Conservation (phyloP, 2,113 vertebrate species). For the Antidorcas marsupialis region DNA sequence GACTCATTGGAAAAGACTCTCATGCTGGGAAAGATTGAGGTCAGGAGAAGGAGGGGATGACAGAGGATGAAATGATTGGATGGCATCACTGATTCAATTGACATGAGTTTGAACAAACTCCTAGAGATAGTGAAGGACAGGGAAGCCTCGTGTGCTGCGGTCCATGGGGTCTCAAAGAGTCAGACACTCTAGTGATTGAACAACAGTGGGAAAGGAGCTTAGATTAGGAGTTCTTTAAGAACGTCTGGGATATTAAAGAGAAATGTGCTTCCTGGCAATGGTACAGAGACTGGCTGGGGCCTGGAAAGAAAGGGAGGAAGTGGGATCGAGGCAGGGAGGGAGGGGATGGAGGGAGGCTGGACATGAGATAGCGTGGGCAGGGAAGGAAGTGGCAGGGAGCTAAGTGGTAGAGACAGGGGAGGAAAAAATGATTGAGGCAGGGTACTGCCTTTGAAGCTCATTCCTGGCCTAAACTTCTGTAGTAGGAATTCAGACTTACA, state of each 20-base stretch:
- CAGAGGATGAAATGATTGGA: not conserved
- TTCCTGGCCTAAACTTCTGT: not conserved
- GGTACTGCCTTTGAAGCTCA: rapidly evolving
- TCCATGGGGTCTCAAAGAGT: not conserved
- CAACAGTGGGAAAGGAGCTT: not conserved
- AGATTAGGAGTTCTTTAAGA: not conserved
- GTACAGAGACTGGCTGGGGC: not conserved
- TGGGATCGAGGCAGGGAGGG: rapidly evolving
- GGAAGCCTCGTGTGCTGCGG: not conserved
- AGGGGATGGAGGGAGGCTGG: not conserved
- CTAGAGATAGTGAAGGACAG: not conserved
- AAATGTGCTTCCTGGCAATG: not conserved
- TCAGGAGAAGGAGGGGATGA: not conserved
- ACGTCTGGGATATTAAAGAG: not conserved
- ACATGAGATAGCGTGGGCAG: not conserved
- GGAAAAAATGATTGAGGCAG: not conserved
- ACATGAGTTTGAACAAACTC: not conserved
- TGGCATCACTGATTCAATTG: not conserved
- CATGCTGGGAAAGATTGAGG: not conserved
- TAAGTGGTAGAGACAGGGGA: not conserved
- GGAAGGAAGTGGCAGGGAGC: not conserved
- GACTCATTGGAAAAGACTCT: not conserved
- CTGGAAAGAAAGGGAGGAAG: not conserved
- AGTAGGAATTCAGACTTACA: not conserved
- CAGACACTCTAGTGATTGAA: not conserved